Conservation (phyloP, 2,888 invertebrate genomes). For the Uropetala carovei region DNA sequence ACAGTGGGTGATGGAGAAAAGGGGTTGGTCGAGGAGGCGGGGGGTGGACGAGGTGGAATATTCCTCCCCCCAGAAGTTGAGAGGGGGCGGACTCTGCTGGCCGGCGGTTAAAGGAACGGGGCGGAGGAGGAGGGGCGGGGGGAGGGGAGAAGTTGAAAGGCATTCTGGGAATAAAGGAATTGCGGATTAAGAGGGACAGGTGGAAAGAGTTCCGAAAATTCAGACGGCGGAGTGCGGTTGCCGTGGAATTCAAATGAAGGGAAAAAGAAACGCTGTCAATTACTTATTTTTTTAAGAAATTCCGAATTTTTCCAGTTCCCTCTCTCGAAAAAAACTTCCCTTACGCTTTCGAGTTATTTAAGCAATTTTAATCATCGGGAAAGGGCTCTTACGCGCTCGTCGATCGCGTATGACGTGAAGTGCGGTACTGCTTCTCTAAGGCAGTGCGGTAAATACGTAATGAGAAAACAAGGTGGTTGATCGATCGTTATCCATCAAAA, state of each 20-base stretch:
- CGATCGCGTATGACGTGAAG: background rate
- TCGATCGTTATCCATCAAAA: too few species aligned
- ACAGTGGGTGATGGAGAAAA: background rate
- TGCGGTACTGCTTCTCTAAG: background rate
- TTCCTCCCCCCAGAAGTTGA: background rate
- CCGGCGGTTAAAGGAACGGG: background rate
- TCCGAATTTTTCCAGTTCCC: background rate
- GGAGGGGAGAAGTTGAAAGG: slow-evolving; percentile 25
- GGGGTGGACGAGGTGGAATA: background rate
- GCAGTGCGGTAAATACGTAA: too few species aligned
- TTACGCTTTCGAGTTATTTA: slow-evolving; percentile 4
- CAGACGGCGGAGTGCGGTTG: background rate
- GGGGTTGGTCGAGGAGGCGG: too few species aligned
- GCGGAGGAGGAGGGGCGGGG: background rate
- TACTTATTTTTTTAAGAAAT: slow-evolving; percentile 7
- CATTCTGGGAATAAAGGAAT: slow-evolving; percentile 48
- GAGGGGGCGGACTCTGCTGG: background rate
- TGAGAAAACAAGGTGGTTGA: too few species aligned
- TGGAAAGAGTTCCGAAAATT: background rate
- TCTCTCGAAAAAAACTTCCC: background rate
- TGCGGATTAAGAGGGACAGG: background rate
- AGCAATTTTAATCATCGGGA: background rate
- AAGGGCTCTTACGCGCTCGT: background rate
- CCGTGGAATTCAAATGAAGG: slow-evolving; percentile 39
- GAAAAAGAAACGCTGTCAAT: slow-evolving; percentile 33